Percentiles rank a stretch among this genome's conserved stretches.
These are phyloP conservation scores for Pseudomugil gertrudae DNA, from an alignment of 2,797 vertebrate species.

Conservation along the genomic window DNA sequence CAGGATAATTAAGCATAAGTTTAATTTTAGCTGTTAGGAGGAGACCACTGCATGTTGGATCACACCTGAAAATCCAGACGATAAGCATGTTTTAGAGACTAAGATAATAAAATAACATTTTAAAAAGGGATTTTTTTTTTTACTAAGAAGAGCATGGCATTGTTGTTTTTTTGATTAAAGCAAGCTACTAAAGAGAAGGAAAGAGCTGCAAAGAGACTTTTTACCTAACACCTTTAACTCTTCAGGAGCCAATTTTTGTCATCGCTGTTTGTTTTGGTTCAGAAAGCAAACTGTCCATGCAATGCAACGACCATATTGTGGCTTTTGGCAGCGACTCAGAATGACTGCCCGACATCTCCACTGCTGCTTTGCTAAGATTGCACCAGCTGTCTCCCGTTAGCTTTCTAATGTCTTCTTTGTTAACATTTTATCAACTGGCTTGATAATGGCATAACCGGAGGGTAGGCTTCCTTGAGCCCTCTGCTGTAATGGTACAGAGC, in stretches of 20 bases:
- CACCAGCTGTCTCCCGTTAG: constrained; percentile 77
- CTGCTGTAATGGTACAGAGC: constrained; percentile 53
- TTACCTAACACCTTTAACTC: constrained; percentile 39
- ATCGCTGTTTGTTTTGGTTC: constrained; percentile 21
- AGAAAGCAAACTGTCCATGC: constrained; percentile 72
- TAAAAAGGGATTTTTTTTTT: not conserved
- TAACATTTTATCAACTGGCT: constrained; percentile 74
- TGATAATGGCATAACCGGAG: constrained; percentile 72
- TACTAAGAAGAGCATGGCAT: not conserved
- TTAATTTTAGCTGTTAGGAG: constrained; percentile 25
- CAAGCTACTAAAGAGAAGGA: constrained; percentile 4
- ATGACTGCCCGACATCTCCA: constrained; percentile 76
- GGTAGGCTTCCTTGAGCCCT: constrained; percentile 68
- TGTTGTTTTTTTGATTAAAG: constrained; percentile 16
- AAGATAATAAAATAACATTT: not conserved
- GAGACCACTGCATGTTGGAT: constrained; percentile 17
- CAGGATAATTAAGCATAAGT: constrained; percentile 12
- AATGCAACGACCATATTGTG: constrained; percentile 79
- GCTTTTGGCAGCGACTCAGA: constrained; percentile 77
- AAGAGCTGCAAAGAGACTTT: constrained; percentile 32
- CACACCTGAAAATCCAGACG: constrained; percentile 46
- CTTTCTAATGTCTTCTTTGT: constrained; percentile 81
- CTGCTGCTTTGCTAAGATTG: constrained; percentile 75
- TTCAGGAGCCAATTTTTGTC: constrained; percentile 27
- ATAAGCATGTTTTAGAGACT: constrained; percentile 11